Percentiles rank a stretch among this genome's conserved stretches.
Conservation (phyloP, 1,140 invertebrate species). For the Eulimnadia texana region DNA sequence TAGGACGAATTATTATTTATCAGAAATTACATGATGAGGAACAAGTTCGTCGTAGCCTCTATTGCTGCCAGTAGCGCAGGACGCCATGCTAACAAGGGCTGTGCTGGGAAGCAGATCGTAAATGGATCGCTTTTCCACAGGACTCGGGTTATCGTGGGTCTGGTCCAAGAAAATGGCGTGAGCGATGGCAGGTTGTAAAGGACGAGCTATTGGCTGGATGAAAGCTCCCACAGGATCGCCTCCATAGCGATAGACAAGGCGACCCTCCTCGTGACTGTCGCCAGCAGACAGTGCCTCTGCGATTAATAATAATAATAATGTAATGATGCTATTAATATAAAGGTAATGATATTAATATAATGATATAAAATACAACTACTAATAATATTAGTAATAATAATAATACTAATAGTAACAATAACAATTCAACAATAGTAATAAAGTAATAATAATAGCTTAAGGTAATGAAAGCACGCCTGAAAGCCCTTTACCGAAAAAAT, state of each 20-base stretch:
- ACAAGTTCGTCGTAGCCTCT: conserved; percentile 94
- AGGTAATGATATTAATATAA: not conserved
- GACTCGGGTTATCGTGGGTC: conserved; percentile 92
- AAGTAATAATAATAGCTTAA: no score
- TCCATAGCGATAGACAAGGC: conserved; percentile 88
- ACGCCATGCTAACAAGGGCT: conserved; percentile 79
- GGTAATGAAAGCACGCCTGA: no score
- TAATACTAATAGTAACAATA: no score
- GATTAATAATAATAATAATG: conserved; percentile 16
- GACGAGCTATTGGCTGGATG: conserved; percentile 47
- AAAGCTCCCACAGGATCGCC: conserved; percentile 87
- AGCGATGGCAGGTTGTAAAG: conserved; percentile 64
- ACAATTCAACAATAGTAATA: no score
- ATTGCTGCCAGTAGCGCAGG: conserved; percentile 83
- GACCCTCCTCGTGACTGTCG: conserved; percentile 81
- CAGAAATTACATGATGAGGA: conserved; percentile 87
- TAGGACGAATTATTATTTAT: no score
- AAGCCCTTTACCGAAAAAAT: no score
- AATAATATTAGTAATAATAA: not conserved
- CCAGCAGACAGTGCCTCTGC: conserved; percentile 81
- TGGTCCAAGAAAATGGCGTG: conserved; percentile 90
- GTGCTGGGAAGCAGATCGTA: conserved; percentile 81
- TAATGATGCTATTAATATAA: not conserved
- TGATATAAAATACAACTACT: not conserved
- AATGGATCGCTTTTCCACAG: conserved; percentile 63